A percentile compares a stretch with the other conserved stretches of the same genome.
Conservation (phyloP, 1,140 invertebrate genomes). For the Drosophila pachea region DNA sequence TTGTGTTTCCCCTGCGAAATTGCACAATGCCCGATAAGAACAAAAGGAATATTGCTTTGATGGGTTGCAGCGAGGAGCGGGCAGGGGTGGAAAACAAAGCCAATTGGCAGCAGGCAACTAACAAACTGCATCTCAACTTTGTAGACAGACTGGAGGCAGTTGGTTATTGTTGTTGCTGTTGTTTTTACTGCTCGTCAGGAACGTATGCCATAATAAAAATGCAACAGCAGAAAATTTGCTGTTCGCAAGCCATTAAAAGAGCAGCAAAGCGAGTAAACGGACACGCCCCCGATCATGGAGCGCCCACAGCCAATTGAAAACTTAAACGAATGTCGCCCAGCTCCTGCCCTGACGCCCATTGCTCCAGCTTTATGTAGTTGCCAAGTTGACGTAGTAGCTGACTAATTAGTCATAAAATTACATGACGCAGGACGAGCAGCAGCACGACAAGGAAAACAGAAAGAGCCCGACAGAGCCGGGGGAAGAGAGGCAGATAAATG, state of each 20-base stretch:
- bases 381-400: constrained; percentile 69
- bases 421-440: constrained; percentile 48
- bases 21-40: constrained; percentile 66
- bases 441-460: constrained; percentile 14
- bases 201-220: constrained; percentile 60
- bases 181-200: background rate
- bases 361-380: constrained; percentile 52
- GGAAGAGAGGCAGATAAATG: background rate
- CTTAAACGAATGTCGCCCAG: constrained; percentile 55
- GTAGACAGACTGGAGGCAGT: constrained; percentile 64
- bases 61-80: background rate
- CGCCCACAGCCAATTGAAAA: constrained; percentile 49
- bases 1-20: constrained; percentile 55
- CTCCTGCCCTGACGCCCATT: background rate
- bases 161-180: constrained; percentile 8
- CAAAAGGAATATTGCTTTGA: constrained; percentile 54
- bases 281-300: constrained; percentile 62
- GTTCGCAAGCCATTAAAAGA: constrained; percentile 70
- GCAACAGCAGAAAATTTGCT: constrained; percentile 39
- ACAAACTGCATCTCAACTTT: constrained; percentile 74
- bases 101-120: constrained; percentile 42
- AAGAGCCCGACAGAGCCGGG: background rate
- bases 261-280: constrained; percentile 70
- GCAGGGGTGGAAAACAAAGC: constrained; percentile 42
- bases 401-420: constrained; percentile 76